A percentile compares a stretch with the other conserved stretches of the same genome.
Conservation (phyloP, 2,888 invertebrate genomes). For the Vandiemenella viatica region DNA sequence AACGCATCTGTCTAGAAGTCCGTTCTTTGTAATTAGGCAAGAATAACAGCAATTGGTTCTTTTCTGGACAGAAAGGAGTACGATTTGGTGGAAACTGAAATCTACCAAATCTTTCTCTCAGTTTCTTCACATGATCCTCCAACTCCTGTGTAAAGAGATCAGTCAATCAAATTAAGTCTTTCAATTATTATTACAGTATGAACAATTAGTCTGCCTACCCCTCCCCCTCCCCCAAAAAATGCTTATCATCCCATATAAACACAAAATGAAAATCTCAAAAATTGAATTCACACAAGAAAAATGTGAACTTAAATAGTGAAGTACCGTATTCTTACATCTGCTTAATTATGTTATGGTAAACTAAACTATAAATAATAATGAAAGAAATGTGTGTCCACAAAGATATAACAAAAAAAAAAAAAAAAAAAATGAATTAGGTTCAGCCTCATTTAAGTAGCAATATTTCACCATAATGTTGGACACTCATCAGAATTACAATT, state of each 20-base stretch:
- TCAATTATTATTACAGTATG: background rate
- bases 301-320: background rate
- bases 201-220: too few species aligned
- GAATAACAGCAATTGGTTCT: conserved; percentile 47
- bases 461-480: too few species aligned
- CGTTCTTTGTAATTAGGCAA: conserved; percentile 31
- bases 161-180: background rate
- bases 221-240: too few species aligned
- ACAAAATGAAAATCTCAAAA: background rate
- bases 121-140: conserved; percentile 55
- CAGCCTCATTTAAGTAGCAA: too few species aligned
- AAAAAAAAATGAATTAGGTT: too few species aligned
- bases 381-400: too few species aligned
- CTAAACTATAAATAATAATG: too few species aligned
- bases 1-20: background rate
- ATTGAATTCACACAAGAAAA: background rate
- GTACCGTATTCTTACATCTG: too few species aligned
- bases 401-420: too few species aligned
- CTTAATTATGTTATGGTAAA: too few species aligned
- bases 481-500: too few species aligned
- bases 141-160: conserved; percentile 42
- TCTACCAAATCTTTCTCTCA: conserved; percentile 51
- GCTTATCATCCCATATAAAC: background rate
- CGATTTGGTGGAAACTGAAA: conserved; percentile 60
- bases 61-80: conserved; percentile 48